These are phyloP conservation scores for Rhynchophorus ferrugineus DNA, from an alignment of 1,140 invertebrate genomes.

Conservation along the genomic window DNA sequence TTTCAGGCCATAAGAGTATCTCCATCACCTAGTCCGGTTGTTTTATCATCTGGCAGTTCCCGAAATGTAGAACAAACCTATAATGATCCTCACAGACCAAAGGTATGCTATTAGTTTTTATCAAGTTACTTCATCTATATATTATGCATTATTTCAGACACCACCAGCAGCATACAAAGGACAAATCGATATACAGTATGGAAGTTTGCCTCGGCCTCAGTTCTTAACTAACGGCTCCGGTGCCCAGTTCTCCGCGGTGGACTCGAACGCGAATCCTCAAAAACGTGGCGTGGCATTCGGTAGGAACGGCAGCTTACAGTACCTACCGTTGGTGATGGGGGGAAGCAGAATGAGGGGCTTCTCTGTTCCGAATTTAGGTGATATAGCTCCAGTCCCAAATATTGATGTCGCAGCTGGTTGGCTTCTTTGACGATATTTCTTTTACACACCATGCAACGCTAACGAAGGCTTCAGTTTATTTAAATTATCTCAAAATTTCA, in stretches of 20 bases:
- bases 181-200: conserved; percentile 65
- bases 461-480: not conserved
- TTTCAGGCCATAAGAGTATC: conserved; percentile 37
- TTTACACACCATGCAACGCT: not conserved
- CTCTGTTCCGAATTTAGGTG: conserved; percentile 88
- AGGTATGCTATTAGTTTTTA: conserved; percentile 26
- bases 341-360: conserved; percentile 66
- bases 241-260: conserved; percentile 32
- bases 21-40: conserved; percentile 42
- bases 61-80: conserved; percentile 20
- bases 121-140: too few relatives aligned
- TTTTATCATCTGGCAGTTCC: conserved; percentile 20
- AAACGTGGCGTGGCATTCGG: conserved; percentile 55
- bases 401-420: conserved; percentile 8
- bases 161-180: conserved; percentile 60
- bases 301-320: conserved; percentile 48
- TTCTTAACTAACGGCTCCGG: conserved; percentile 39
- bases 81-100: conserved; percentile 35
- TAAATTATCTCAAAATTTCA: conserved; percentile 8
- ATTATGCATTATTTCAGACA: conserved; percentile 48
- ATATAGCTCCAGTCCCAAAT: conserved; percentile 35
- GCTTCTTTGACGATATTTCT: conserved; percentile 6
- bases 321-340: conserved; percentile 40
- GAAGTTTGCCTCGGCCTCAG: conserved; percentile 68
- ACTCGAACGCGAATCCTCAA: conserved; percentile 42